phyloP scores from a whole-genome alignment of 2,888 invertebrate species.

The Eilema griseolum region DNA sequence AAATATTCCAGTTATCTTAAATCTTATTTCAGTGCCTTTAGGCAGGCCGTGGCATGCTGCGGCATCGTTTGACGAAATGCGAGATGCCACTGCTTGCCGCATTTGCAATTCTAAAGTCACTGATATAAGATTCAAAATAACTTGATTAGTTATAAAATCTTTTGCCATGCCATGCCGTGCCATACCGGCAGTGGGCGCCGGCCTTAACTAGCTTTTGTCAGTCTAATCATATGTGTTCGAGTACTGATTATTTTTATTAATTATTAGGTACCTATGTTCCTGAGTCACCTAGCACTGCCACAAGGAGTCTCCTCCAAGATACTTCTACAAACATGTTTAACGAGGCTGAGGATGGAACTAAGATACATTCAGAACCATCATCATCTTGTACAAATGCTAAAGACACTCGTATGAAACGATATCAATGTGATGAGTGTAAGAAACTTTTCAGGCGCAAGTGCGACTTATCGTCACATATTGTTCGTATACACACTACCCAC shows the following conservation, averaged over 20 bases:
- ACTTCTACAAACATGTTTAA: background rate
- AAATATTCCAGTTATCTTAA: too few species aligned
- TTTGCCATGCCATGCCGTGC: too few species aligned
- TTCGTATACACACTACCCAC: background rate
- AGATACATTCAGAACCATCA: background rate
- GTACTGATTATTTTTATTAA: background rate
- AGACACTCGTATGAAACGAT: background rate
- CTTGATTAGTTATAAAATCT: too few species aligned
- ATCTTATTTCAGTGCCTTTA: too few species aligned
- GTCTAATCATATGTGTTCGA: background rate
- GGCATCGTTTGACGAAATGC: too few species aligned
- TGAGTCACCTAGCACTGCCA: background rate
- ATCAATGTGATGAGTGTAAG: background rate
- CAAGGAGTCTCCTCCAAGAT: background rate
- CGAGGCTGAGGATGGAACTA: background rate
- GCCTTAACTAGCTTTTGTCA: background rate
- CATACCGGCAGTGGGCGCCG: too few species aligned
- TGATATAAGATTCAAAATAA: too few species aligned
- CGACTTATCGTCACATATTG: background rate
- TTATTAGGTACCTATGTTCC: background rate
- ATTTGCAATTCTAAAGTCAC: too few species aligned
- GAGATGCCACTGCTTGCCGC: too few species aligned
- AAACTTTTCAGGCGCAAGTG: background rate
- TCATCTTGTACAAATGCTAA: background rate
- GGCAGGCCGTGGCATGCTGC: too few species aligned